Percentiles rank a stretch among this genome's conserved stretches.
Conservation (phyloP, 2,113 vertebrate species). For the Lycaon pictus region DNA sequence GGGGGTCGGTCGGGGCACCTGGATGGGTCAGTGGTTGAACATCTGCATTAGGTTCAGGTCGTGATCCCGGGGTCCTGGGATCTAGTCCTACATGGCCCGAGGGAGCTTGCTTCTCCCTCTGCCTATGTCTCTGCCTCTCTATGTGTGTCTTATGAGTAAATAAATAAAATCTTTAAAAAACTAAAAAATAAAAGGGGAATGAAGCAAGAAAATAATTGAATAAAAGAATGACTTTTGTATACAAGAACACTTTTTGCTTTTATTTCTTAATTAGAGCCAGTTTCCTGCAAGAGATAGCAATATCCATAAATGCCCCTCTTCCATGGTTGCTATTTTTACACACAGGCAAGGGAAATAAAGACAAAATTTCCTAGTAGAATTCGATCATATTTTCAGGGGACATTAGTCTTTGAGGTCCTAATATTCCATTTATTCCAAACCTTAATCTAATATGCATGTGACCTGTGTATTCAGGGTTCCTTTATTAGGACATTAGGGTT, state of each 20-base stretch:
- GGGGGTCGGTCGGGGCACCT: background rate
- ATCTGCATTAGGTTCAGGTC: too few species aligned
- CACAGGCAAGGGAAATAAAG: background rate
- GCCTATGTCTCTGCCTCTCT: too few species aligned
- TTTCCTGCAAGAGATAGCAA: conserved; percentile 63
- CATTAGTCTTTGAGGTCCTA: background rate
- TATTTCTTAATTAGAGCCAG: conserved; percentile 31
- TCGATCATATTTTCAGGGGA: conserved; percentile 27
- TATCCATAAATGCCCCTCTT: conserved; percentile 61
- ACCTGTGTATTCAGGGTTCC: background rate
- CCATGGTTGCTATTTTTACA: background rate
- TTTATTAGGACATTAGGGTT: conserved; percentile 31
- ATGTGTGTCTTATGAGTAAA: too few species aligned
- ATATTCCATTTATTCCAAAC: conserved; percentile 1
- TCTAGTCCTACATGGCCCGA: too few species aligned
- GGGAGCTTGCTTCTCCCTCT: too few species aligned
- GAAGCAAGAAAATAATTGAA: background rate
- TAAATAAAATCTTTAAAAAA: too few species aligned
- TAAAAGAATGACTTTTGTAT: background rate
- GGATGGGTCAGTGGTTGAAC: too few species aligned
- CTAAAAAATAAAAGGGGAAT: background rate
- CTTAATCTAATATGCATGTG: background rate
- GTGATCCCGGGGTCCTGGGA: too few species aligned
- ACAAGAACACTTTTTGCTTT: conserved; percentile 32
- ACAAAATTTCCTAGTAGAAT: background rate